Conservation (phyloP, 2,113 vertebrate species). For the Rhinopomastus cyanomelas region DNA sequence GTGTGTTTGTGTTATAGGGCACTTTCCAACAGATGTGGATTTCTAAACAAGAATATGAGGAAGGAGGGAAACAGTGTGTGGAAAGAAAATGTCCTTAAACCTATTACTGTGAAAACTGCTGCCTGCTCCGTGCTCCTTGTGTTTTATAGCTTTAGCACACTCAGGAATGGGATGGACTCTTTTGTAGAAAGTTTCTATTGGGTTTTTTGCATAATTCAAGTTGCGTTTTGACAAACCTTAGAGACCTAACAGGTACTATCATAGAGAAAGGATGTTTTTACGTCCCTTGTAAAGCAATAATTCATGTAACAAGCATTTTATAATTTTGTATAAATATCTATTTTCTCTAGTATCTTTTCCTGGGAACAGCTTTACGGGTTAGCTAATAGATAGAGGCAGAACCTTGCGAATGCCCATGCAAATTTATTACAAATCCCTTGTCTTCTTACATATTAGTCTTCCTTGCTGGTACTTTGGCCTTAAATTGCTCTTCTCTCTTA, state of each 20-base stretch:
- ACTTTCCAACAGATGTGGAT: constrained; percentile 99
- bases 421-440: constrained; percentile 29
- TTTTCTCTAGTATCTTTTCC: constrained; percentile 80
- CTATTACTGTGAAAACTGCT: constrained; percentile 42
- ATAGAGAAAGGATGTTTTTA: constrained; percentile 74
- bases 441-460: constrained; percentile 56
- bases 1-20: constrained; percentile 75
- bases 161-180: constrained; percentile 80
- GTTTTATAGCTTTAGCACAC: constrained; percentile 83
- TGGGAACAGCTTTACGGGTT: constrained; percentile 69
- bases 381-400: constrained; percentile 47
- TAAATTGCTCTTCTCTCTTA: constrained; percentile 47
- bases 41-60: constrained; percentile 98
- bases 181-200: constrained; percentile 80
- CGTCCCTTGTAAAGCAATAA: constrained; percentile 78
- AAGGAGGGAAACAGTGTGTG: constrained; percentile 98
- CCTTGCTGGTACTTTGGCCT: constrained; percentile 63
- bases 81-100: constrained; percentile 96
- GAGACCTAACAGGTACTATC: constrained; percentile 69
- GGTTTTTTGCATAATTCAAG: constrained; percentile 70
- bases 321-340: constrained; percentile 85
- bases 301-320: constrained; percentile 77
- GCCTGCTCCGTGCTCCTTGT: constrained; percentile 61
- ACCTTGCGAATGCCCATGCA: constrained; percentile 67
- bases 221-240: constrained; percentile 68